Percentiles rank a stretch among this genome's conserved stretches.
phyloP scores from a whole-genome alignment of 1,140 invertebrate genomes.

The Macrotrachela quadricornifera region DNA sequence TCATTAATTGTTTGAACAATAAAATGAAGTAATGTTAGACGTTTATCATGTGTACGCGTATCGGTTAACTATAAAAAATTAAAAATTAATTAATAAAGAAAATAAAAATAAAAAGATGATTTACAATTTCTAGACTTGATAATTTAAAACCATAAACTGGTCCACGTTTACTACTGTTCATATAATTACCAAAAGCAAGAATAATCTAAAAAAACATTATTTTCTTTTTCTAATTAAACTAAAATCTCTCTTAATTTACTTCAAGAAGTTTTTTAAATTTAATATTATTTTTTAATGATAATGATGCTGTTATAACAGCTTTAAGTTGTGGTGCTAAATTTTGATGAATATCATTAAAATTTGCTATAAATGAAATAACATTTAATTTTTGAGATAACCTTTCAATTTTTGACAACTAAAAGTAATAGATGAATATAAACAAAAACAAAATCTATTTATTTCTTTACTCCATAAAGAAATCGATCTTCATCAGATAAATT shows the following conservation, averaged over 20 bases:
- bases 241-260: too few species aligned
- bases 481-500: conserved; percentile 85
- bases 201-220: conserved; percentile 32
- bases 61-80: conserved; percentile 41
- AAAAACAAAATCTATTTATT: too few species aligned
- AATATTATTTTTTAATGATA: conserved; percentile 65
- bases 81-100: conserved; percentile 11
- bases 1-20: conserved; percentile 66
- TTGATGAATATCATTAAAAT: conserved; percentile 79
- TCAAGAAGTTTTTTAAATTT: conserved; percentile 71
- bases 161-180: conserved; percentile 83
- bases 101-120: background rate
- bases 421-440: conserved; percentile 55
- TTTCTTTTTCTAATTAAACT: too few species aligned
- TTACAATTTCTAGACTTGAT: conserved; percentile 61
- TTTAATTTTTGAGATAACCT: conserved; percentile 73
- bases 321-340: conserved; percentile 79
- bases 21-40: conserved; percentile 71
- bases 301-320: conserved; percentile 71
- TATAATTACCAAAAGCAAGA: conserved; percentile 90
- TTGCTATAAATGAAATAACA: conserved; percentile 93
- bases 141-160: conserved; percentile 95
- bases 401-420: conserved; percentile 68
- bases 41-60: conserved; percentile 71
- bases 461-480: conserved; percentile 50